A percentile compares a stretch with the other conserved stretches of the same genome.
Evolutionary conservation across 2,888 invertebrate genomes (phyloP).

Genomic region (Cantharis nigra): DNA sequence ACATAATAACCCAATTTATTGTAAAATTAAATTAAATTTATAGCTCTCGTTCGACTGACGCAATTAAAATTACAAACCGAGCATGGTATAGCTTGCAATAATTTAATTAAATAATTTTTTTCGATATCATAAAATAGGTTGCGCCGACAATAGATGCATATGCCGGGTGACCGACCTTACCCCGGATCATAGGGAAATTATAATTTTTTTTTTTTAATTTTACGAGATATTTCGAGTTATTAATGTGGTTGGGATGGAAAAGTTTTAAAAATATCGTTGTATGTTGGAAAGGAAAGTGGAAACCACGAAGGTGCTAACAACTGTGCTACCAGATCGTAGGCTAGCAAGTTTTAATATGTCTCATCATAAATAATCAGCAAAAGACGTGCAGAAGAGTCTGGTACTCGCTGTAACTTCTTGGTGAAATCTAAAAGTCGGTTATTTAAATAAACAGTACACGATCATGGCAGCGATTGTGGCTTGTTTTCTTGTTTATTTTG

Average conservation of each 20-base stretch:
- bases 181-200: too few relatives aligned
- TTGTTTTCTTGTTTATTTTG: slow-evolving; percentile 58
- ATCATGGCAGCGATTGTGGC: slow-evolving; percentile 52
- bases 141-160: not conserved
- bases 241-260: not conserved
- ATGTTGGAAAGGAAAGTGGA: slow-evolving; percentile 13
- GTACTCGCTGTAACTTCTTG: slow-evolving; percentile 33
- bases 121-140: not conserved
- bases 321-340: slow-evolving; percentile 37
- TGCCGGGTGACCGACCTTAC: not conserved
- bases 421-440: slow-evolving; percentile 40
- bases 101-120: not conserved
- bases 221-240: not conserved
- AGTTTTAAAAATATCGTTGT: not conserved
- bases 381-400: slow-evolving; percentile 14
- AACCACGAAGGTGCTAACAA: slow-evolving; percentile 39
- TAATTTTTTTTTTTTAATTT: too few relatives aligned
- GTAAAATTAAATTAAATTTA: not conserved
- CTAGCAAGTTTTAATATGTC: slow-evolving; percentile 32
- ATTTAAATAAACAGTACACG: slow-evolving; percentile 58
- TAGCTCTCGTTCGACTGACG: not conserved
- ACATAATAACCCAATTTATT: not conserved
- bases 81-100: not conserved
- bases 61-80: not conserved
- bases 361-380: slow-evolving; percentile 33